Conservation (phyloP, 2,797 vertebrate genomes). For the Menidia menidia region DNA sequence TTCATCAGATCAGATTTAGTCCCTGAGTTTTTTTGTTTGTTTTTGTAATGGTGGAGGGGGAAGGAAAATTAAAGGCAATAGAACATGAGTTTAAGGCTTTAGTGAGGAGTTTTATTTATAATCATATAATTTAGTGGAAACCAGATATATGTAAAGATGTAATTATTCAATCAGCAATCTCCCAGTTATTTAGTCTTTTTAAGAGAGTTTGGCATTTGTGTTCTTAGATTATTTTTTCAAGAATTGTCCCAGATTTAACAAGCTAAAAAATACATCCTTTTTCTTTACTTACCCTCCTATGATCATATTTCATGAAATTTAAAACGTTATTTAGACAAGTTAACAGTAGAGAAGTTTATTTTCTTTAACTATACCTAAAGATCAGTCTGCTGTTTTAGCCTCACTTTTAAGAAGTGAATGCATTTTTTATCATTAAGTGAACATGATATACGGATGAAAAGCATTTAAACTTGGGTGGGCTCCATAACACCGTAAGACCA, state of each 20-base stretch:
- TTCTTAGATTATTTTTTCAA: not conserved
- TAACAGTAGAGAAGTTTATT: no score
- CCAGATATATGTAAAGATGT: not conserved
- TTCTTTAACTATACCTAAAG: no score
- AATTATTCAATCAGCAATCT: not conserved
- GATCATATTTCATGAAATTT: no score
- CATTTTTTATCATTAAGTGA: not conserved
- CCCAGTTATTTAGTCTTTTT: not conserved
- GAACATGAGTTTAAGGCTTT: conserved; percentile 12
- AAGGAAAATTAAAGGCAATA: conserved; percentile 17
- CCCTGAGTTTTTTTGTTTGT: not conserved
- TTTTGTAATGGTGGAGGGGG: not conserved
- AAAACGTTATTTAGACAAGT: no score
- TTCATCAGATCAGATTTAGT: conserved; percentile 25
- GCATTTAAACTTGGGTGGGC: no score
- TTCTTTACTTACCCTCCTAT: not conserved
- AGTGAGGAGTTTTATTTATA: no score
- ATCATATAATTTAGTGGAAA: no score
- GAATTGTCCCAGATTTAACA: not conserved
- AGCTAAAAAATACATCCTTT: not conserved
- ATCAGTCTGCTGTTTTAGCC: no score
- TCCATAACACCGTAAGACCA: no score
- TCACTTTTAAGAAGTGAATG: not conserved
- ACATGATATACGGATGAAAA: no score
- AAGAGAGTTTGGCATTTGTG: not conserved